A percentile compares a stretch with the other conserved stretches of the same genome.
These are phyloP conservation scores for Phaedon cochleariae DNA, from an alignment of 2,888 invertebrate species.

Conservation along the genomic window DNA sequence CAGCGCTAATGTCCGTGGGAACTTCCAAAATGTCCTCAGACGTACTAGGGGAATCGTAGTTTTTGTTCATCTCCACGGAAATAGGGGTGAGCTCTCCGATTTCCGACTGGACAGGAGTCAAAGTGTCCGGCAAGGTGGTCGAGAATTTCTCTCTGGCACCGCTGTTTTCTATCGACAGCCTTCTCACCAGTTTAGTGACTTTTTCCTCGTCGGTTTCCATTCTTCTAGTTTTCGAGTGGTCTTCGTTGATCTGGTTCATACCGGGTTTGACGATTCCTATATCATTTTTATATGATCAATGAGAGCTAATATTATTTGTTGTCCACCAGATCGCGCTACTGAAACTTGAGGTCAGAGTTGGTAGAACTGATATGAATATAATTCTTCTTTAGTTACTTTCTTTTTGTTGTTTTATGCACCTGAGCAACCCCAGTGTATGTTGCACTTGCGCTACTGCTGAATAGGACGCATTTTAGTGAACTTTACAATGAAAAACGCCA, in stretches of 20 bases:
- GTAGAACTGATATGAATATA: no score
- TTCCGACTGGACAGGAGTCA: constrained; percentile 63
- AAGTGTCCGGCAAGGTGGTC: constrained; percentile 50
- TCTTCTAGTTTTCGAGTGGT: constrained; percentile 28
- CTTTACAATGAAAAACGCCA: no score
- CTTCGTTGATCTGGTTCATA: constrained; percentile 41
- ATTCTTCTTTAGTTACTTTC: no score
- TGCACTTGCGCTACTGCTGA: no score
- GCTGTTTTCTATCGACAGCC: constrained; percentile 56
- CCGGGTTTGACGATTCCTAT: no score
- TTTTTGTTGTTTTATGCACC: no score
- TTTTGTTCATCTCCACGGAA: constrained; percentile 53
- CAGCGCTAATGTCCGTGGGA: constrained; percentile 58
- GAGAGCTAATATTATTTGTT: no score
- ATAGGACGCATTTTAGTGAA: no score
- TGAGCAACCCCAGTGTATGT: no score
- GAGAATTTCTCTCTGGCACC: constrained; percentile 55
- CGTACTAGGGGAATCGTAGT: constrained; percentile 52
- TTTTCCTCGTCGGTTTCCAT: constrained; percentile 16
- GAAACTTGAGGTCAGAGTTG: no score
- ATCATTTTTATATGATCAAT: no score
- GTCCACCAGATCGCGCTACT: no score
- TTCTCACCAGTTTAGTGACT: constrained; percentile 34
- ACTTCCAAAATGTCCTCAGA: constrained; percentile 57
- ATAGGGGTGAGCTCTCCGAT: constrained; percentile 65